Conservation (phyloP, 2,797 vertebrate species). For the Acanthornis magna region DNA sequence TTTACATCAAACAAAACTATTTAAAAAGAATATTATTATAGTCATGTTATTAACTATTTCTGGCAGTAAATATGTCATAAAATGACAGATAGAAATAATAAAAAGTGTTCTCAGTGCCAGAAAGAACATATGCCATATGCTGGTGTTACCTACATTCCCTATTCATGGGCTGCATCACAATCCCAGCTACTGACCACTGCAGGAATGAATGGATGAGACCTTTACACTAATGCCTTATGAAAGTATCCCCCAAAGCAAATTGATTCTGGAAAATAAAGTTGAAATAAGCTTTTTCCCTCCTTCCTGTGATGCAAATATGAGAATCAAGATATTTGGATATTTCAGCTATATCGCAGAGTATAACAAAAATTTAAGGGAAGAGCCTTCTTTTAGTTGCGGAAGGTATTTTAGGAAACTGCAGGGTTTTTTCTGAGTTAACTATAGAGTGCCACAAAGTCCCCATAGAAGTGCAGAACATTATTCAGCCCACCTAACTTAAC, state of each 20-base stretch:
- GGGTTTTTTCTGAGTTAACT: background rate
- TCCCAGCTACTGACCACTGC: background rate
- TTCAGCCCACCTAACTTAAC: background rate
- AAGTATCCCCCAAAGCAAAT: rapidly evolving
- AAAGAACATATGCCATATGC: background rate
- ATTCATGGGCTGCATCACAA: background rate
- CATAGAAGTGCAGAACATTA: background rate
- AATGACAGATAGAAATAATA: background rate
- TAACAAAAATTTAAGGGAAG: background rate
- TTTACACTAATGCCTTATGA: background rate
- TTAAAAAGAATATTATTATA: background rate
- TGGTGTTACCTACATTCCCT: background rate
- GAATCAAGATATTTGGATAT: background rate
- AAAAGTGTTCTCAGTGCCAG: background rate
- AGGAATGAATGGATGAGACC: background rate
- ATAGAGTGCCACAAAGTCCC: background rate
- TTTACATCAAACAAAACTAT: conserved; percentile 17
- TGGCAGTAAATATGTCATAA: background rate
- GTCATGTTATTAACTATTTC: background rate
- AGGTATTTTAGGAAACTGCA: background rate
- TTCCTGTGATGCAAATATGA: background rate
- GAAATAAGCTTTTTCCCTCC: background rate
- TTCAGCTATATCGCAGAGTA: background rate
- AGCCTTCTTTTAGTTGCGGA: background rate
- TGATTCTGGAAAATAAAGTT: background rate